Conservation (phyloP, 2,888 invertebrate species). For the Oxycera nigricornis region DNA sequence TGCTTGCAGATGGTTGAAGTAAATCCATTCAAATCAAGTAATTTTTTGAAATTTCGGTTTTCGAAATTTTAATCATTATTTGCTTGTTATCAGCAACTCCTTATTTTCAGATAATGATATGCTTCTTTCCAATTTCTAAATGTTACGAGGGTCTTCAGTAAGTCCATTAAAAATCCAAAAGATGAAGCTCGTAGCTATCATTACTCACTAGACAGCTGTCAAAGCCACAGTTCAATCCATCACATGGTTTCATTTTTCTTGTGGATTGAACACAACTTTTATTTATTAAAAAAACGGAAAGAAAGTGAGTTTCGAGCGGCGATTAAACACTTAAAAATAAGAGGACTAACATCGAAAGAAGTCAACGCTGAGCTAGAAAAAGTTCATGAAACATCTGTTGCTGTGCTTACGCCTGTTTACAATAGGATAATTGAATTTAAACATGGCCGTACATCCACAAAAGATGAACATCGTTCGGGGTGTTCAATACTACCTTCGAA, state of each 20-base stretch:
- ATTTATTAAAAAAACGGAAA: background rate
- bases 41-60: background rate
- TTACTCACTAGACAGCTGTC: too few relatives aligned
- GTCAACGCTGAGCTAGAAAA: background rate
- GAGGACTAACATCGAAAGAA: background rate
- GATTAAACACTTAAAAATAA: constrained; percentile 3
- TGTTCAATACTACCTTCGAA: background rate
- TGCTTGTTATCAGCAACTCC: too few relatives aligned
- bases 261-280: background rate
- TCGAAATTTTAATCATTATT: background rate
- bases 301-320: constrained; percentile 17
- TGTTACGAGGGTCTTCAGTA: too few relatives aligned
- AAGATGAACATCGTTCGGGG: background rate
- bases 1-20: background rate
- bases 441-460: constrained; percentile 13
- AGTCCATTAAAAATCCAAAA: too few relatives aligned
- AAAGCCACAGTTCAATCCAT: too few relatives aligned
- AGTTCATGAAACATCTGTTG: constrained; percentile 13
- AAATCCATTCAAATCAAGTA: background rate
- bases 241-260: too few relatives aligned
- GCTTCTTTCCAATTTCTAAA: too few relatives aligned
- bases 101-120: too few relatives aligned
- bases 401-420: background rate
- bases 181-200: too few relatives aligned
- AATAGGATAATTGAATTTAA: background rate